Percentiles rank a stretch among this genome's conserved stretches.
Conservation (phyloP, 64 coral and sea anemone genomes). For the Porites australiensis region DNA sequence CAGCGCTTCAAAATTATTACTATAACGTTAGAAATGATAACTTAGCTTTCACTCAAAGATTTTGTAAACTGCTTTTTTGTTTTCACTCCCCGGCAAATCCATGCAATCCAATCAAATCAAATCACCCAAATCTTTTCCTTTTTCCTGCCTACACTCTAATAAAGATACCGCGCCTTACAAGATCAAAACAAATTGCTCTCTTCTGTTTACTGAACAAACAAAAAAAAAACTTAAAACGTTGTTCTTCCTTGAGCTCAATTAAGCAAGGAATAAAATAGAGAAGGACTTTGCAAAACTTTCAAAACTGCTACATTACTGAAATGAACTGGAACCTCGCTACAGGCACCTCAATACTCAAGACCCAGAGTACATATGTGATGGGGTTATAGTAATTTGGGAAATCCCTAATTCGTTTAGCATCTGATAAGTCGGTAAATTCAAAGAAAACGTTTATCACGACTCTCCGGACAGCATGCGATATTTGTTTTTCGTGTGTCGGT, state of each 20-base stretch:
- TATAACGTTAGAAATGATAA: background rate
- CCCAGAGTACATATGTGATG: constrained; percentile 10
- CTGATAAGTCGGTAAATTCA: constrained; percentile 74
- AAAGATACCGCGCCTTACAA: background rate
- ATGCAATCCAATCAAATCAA: background rate
- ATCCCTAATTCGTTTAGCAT: constrained; percentile 81
- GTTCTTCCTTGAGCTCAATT: background rate
- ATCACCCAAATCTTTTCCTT: too few relatives aligned
- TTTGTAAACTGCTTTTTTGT: background rate
- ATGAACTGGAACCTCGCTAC: constrained; percentile 11
- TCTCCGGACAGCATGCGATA: constrained; percentile 39
- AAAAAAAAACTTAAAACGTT: background rate
- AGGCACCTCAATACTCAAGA: background rate
- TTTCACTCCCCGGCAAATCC: background rate
- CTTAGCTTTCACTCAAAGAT: background rate
- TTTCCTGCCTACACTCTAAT: background rate
- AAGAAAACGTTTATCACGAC: constrained; percentile 68
- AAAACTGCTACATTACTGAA: background rate
- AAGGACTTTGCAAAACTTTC: background rate
- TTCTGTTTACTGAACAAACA: constrained; percentile 15
- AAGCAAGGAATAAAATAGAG: background rate
- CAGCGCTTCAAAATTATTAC: background rate
- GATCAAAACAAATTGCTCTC: constrained; percentile 18
- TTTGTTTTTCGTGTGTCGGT: constrained; percentile 80
- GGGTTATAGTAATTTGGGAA: background rate